Evolutionary conservation across 1,140 invertebrate genomes (phyloP).

Genomic region (Nylanderia fulva): DNA sequence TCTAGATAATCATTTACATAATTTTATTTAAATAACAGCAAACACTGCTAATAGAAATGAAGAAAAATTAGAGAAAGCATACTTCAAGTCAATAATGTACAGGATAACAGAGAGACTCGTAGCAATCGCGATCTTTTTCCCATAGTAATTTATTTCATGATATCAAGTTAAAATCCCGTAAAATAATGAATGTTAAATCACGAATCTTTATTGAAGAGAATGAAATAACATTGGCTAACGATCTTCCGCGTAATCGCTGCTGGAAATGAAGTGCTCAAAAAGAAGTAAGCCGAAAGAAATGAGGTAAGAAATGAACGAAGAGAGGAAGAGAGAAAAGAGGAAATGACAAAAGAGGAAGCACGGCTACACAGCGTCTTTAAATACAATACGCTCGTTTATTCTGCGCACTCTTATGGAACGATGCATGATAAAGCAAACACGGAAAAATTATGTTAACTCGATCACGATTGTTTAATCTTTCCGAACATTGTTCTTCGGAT

Average conservation of each 20-base stretch:
- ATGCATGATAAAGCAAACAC: neutral
- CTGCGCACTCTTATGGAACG: neutral
- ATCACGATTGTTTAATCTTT: neutral
- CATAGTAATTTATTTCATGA: neutral
- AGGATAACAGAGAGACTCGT: neutral
- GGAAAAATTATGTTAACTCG: neutral
- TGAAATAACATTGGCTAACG: constrained; percentile 25
- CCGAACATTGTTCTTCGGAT: neutral
- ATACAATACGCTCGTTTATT: constrained; percentile 1
- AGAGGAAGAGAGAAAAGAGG: neutral
- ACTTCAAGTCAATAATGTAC: neutral
- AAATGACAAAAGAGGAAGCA: constrained; percentile 11
- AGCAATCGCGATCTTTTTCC: neutral
- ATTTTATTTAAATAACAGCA: too few relatives aligned
- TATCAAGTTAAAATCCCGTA: neutral
- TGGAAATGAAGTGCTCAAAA: neutral
- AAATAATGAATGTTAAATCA: constrained; percentile 36
- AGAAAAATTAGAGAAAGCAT: neutral
- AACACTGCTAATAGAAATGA: neutral
- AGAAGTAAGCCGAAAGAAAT: constrained; percentile 32
- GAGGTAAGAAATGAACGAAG: neutral
- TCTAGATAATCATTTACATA: too few relatives aligned
- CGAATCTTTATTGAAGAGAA: constrained; percentile 7
- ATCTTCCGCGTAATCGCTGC: constrained; percentile 11
- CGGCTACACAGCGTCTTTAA: neutral